These are phyloP conservation scores for Poicephalus meyeri DNA, from an alignment of 2,113 vertebrate genomes.

Conservation along the genomic window DNA sequence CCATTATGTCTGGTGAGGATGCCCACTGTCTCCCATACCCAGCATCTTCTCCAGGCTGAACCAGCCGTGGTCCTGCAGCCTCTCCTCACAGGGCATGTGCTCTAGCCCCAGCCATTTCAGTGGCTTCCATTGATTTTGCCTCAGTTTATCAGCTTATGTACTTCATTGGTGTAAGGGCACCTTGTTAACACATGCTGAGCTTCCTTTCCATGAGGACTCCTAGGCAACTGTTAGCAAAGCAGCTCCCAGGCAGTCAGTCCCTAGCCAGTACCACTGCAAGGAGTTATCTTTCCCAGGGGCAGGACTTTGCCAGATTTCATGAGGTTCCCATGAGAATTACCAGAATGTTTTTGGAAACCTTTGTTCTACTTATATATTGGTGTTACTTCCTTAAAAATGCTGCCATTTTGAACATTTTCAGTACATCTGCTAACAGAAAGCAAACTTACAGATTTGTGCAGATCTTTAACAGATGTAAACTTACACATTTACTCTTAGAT, in stretches of 20 bases:
- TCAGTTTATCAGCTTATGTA: neutral
- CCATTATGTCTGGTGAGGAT: neutral
- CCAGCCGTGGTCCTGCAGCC: neutral
- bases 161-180: neutral
- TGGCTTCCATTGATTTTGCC: neutral
- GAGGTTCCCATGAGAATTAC: neutral
- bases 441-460: neutral
- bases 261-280: neutral
- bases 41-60: neutral
- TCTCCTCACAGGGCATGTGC: neutral
- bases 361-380: neutral
- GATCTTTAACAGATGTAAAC: neutral
- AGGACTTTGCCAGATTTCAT: neutral
- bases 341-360: neutral
- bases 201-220: neutral
- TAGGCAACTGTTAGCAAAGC: neutral
- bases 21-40: neutral
- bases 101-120: neutral
- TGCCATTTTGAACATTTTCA: neutral
- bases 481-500: conserved; percentile 73
- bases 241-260: neutral
- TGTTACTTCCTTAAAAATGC: neutral
- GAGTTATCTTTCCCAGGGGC: neutral
- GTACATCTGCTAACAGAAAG: neutral
- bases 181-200: neutral